Conservation (phyloP, 2,113 vertebrate genomes). For the Phaethornis superciliosus region DNA sequence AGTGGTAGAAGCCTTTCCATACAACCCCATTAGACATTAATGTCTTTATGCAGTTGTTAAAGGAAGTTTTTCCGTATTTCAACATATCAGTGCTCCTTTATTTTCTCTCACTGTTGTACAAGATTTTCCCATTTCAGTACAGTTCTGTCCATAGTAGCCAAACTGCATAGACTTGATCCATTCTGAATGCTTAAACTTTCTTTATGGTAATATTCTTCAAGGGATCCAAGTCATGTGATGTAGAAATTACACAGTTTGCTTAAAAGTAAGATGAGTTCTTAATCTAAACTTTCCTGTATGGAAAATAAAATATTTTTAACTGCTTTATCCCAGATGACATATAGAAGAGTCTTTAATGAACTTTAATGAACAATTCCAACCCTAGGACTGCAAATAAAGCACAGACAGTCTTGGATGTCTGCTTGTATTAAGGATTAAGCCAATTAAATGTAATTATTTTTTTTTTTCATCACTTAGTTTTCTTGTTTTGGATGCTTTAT, state of each 20-base stretch:
- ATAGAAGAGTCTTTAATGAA: not conserved
- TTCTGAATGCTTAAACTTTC: not conserved
- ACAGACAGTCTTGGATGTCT: not conserved
- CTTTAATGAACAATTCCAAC: not conserved
- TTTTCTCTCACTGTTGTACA: not conserved
- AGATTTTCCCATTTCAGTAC: not conserved
- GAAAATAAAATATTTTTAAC: not conserved
- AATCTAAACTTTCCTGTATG: not conserved
- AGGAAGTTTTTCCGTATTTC: not conserved
- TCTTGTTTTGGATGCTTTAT: not conserved
- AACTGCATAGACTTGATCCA: not conserved
- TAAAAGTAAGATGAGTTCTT: not conserved
- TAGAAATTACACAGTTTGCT: not conserved
- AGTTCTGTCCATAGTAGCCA: not conserved
- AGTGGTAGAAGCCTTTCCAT: not conserved
- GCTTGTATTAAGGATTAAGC: not conserved
- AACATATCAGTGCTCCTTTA: fast-evolving
- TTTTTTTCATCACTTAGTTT: not conserved
- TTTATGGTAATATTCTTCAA: not conserved
- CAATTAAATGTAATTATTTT: not conserved
- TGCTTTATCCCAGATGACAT: not conserved
- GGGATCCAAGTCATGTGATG: not conserved
- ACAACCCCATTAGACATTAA: fast-evolving
- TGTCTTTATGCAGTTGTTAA: not conserved
- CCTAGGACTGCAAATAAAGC: not conserved